Conservation (phyloP, 2,113 vertebrate genomes). For the Hydropotes inermis region DNA sequence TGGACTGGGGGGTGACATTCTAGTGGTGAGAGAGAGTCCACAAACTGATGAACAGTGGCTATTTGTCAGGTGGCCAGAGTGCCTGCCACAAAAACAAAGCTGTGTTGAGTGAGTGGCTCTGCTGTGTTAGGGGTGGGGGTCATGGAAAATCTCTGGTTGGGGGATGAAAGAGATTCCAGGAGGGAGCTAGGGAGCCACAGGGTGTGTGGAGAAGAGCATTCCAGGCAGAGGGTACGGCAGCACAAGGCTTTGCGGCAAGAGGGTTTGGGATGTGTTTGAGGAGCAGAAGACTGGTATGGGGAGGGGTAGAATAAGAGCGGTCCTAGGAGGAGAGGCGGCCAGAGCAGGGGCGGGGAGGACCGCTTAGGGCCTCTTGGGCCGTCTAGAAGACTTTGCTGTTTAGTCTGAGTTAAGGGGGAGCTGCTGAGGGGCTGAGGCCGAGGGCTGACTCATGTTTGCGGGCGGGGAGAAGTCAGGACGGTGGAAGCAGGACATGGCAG, state of each 20-base stretch:
- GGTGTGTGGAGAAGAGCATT: background rate
- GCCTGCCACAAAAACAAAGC: background rate
- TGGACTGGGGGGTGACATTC: background rate
- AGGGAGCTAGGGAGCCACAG: background rate
- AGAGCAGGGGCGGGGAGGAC: background rate
- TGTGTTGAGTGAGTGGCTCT: background rate
- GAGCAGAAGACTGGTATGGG: background rate
- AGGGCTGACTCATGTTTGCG: background rate
- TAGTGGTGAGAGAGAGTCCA: background rate
- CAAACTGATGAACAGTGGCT: background rate
- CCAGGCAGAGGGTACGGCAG: background rate
- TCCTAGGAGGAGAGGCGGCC: background rate
- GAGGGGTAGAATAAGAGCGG: rapidly evolving
- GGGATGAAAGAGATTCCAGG: background rate
- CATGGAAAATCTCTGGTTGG: background rate
- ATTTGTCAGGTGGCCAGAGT: background rate
- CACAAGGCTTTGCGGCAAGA: background rate
- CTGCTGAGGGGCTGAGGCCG: background rate
- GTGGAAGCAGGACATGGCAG: background rate
- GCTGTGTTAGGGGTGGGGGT: background rate
- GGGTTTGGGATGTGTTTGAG: background rate
- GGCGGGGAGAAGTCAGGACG: background rate
- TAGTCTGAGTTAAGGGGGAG: background rate
- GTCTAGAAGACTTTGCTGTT: background rate
- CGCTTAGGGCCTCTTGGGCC: background rate